Percentiles rank a stretch among this genome's conserved stretches.
These are phyloP conservation scores for Acanthurus tractus DNA, from an alignment of 2,797 vertebrate genomes.

Conservation along the genomic window DNA sequence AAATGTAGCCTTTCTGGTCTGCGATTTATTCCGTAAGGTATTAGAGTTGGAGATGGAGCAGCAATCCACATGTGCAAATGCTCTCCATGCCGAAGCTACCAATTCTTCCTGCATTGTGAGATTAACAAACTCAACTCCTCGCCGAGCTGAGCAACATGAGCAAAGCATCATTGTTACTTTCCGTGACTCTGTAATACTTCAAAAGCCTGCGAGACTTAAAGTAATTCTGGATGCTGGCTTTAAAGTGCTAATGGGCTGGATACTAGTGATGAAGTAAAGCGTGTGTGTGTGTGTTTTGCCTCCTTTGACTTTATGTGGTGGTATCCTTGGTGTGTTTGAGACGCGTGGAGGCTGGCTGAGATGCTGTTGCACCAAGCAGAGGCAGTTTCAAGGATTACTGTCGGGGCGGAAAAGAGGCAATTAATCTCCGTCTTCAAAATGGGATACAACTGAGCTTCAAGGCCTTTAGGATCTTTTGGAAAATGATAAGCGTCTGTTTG, in stretches of 20 bases:
- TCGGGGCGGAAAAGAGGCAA: slow-evolving; percentile 84
- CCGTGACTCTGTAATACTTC: slow-evolving; percentile 50
- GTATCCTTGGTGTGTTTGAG: slow-evolving; percentile 52
- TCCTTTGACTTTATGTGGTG: slow-evolving; percentile 52
- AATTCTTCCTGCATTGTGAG: slow-evolving; percentile 44
- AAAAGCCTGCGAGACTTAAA: slow-evolving; percentile 56
- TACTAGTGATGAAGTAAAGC: slow-evolving; percentile 59
- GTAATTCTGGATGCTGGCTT: slow-evolving; percentile 62
- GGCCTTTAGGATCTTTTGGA: slow-evolving; percentile 79
- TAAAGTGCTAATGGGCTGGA: slow-evolving; percentile 72
- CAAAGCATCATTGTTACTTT: slow-evolving; percentile 47
- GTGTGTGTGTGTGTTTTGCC: slow-evolving; percentile 30
- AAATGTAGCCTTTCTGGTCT: slow-evolving; percentile 48
- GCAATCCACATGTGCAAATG: slow-evolving; percentile 51
- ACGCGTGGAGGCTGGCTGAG: slow-evolving; percentile 60
- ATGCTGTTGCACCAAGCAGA: slow-evolving; percentile 74
- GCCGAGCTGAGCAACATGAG: slow-evolving; percentile 34
- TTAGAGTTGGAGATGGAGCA: slow-evolving; percentile 56
- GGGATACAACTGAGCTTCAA: slow-evolving; percentile 81
- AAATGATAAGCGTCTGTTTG: slow-evolving; percentile 81
- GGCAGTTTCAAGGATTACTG: slow-evolving; percentile 87
- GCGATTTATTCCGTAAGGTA: slow-evolving; percentile 58
- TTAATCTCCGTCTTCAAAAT: slow-evolving; percentile 85
- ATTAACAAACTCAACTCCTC: slow-evolving; percentile 54
- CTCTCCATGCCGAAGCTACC: slow-evolving; percentile 35